phyloP scores from a whole-genome alignment of 2,113 vertebrate genomes.

The Sapajus apella region DNA sequence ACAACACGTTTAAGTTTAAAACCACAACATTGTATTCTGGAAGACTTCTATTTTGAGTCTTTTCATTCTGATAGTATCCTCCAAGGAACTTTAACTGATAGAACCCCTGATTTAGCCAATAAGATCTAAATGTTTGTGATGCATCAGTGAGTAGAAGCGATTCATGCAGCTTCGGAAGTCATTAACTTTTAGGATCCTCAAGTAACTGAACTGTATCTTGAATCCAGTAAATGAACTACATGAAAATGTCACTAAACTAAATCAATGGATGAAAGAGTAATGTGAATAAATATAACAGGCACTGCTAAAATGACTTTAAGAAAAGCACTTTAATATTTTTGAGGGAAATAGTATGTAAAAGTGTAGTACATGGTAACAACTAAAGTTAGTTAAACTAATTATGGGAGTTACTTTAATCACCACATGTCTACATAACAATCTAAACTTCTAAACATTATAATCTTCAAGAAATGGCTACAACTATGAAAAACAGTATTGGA shows the following conservation, averaged over 20 bases:
- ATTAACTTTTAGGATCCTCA: background rate
- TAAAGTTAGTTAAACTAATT: conserved; percentile 26
- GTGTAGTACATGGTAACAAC: background rate
- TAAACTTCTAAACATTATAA: background rate
- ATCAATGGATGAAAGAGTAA: background rate
- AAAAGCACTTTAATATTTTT: background rate
- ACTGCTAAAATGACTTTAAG: conserved; percentile 3
- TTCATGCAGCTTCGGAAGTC: conserved; percentile 7
- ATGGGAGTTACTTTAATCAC: background rate
- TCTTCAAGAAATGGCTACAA: background rate
- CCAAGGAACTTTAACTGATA: conserved; percentile 11
- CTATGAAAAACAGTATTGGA: background rate
- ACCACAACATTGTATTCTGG: background rate
- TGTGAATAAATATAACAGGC: background rate
- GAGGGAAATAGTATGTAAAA: background rate
- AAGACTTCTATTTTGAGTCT: conserved; percentile 37
- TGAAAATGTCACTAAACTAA: conserved; percentile 9
- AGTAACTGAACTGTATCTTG: conserved; percentile 29
- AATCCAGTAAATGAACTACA: background rate
- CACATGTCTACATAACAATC: background rate
- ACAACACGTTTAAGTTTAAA: conserved; percentile 46
- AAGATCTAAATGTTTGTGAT: conserved; percentile 35
- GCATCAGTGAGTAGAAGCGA: background rate
- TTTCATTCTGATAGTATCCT: conserved; percentile 5
- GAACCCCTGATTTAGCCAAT: background rate